These are phyloP conservation scores for Varecia variegata DNA, from an alignment of 2,797 vertebrate species.

Conservation along the genomic window DNA sequence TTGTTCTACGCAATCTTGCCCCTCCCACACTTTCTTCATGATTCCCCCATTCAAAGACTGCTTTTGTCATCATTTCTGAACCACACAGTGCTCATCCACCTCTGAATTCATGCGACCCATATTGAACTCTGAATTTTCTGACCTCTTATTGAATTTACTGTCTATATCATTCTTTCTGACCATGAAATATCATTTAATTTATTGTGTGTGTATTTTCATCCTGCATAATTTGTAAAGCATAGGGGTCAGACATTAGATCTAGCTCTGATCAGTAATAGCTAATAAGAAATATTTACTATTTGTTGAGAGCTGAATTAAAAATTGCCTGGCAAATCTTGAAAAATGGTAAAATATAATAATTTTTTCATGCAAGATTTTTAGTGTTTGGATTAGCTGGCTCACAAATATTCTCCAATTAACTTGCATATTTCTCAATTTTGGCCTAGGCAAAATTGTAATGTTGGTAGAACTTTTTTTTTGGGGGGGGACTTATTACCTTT, in stretches of 20 bases:
- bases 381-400: neutral
- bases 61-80: conserved; percentile 34
- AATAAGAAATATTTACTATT: neutral
- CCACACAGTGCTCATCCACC: neutral
- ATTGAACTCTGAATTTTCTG: neutral
- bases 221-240: conserved; percentile 10
- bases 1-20: neutral
- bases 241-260: neutral
- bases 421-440: neutral
- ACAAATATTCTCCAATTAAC: neutral
- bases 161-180: neutral
- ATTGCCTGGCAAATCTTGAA: neutral
- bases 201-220: neutral
- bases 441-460: neutral
- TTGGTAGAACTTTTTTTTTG: neutral
- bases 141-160: conserved; percentile 3
- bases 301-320: conserved; percentile 17
- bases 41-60: neutral
- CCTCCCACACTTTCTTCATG: neutral
- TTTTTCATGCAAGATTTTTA: neutral
- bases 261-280: neutral
- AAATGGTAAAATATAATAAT: neutral
- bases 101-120: neutral
- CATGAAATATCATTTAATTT: conserved; percentile 36
- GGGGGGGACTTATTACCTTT: neutral